A percentile compares a stretch with the other conserved stretches of the same genome.
Evolutionary conservation across 2,797 vertebrate species (phyloP).

Genomic region (Hoplostethus atlanticus): DNA sequence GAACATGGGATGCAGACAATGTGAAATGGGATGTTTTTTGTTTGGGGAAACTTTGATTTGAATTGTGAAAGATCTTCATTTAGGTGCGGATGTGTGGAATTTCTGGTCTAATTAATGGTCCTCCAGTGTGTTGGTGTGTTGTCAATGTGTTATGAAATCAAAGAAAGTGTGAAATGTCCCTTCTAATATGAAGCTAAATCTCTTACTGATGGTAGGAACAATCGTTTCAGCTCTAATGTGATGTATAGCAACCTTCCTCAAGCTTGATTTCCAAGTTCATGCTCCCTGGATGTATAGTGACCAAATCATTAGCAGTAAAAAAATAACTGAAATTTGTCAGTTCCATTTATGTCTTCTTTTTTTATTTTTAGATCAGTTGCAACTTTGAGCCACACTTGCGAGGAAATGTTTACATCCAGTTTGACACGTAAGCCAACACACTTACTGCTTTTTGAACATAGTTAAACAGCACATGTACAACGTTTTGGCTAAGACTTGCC

Average conservation of each 20-base stretch:
- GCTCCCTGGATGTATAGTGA: not conserved
- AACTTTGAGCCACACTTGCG: conserved; percentile 96
- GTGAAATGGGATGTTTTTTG: too few relatives aligned
- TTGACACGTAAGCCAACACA: conserved; percentile 90
- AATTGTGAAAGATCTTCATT: too few relatives aligned
- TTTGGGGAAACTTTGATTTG: too few relatives aligned
- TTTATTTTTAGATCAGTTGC: conserved; percentile 92
- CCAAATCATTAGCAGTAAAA: not conserved
- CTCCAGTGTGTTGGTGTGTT: too few relatives aligned
- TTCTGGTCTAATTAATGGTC: too few relatives aligned
- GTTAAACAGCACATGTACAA: not conserved
- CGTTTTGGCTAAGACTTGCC: not conserved
- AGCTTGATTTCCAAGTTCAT: too few relatives aligned
- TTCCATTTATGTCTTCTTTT: not conserved
- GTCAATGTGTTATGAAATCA: too few relatives aligned
- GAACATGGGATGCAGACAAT: not conserved
- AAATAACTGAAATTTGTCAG: not conserved
- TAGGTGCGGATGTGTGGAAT: too few relatives aligned
- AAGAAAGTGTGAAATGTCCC: too few relatives aligned
- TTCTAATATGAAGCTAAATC: too few relatives aligned
- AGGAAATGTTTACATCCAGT: conserved; percentile 98
- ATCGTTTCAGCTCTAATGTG: not conserved
- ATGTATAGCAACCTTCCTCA: not conserved
- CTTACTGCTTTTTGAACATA: not conserved
- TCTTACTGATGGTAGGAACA: too few relatives aligned